Evolutionary conservation across 2,888 invertebrate genomes (phyloP).

Genomic region (Endomychus coccineus): DNA sequence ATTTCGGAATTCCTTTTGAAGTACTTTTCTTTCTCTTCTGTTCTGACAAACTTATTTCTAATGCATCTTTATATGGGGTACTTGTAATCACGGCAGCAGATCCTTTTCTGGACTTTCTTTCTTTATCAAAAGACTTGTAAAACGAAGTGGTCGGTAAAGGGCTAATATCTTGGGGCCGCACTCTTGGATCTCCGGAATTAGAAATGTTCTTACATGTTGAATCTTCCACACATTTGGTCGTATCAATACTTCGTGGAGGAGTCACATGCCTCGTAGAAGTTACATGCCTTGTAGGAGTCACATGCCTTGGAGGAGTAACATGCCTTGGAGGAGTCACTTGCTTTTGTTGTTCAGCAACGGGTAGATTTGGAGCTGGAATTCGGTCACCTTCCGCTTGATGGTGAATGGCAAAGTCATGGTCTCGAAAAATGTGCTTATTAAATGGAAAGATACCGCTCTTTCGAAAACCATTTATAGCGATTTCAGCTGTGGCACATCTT

Average conservation of each 20-base stretch:
- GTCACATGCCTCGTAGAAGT: slow-evolving; percentile 9
- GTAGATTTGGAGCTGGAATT: no score
- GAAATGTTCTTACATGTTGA: slow-evolving; percentile 6
- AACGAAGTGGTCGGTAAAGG: slow-evolving; percentile 11
- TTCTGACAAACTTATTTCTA: neutral
- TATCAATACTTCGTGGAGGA: slow-evolving; percentile 6
- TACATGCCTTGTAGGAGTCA: neutral
- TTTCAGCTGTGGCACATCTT: slow-evolving; percentile 1
- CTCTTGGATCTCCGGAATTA: neutral
- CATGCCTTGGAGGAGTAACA: slow-evolving; percentile 9
- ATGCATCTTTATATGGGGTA: slow-evolving; percentile 6
- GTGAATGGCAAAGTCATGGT: slow-evolving; percentile 12
- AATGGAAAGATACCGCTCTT: slow-evolving; percentile 14
- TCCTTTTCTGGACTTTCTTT: slow-evolving; percentile 10
- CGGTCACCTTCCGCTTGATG: no score
- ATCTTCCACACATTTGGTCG: slow-evolving; percentile 4
- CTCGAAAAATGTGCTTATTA: slow-evolving; percentile 14
- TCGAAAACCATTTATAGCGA: slow-evolving; percentile 12
- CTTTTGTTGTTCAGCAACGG: slow-evolving; percentile 8
- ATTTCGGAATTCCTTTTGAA: neutral
- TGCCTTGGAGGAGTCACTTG: slow-evolving; percentile 9
- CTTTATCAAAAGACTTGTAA: slow-evolving; percentile 8
- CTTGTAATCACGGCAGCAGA: slow-evolving; percentile 4
- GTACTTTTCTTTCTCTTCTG: slow-evolving; percentile 5
- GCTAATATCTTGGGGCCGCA: slow-evolving; percentile 10